Conservation (phyloP, 2,113 vertebrate species). For the Triplophysa rosa region DNA sequence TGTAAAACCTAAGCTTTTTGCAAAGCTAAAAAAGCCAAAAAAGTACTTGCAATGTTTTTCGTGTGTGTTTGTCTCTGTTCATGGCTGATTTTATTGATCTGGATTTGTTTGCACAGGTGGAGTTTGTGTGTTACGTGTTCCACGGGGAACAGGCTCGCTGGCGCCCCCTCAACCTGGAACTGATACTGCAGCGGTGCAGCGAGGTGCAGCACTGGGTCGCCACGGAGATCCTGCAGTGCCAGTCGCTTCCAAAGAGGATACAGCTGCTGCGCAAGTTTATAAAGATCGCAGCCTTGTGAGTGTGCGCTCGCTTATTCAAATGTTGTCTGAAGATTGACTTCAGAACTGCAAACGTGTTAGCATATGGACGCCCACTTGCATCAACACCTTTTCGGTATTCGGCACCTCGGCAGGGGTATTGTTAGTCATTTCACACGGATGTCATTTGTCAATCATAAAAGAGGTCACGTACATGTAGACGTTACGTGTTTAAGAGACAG, state of each 20-base stretch:
- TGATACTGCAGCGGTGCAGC: conserved; percentile 94
- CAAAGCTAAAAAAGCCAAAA: background rate
- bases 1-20: background rate
- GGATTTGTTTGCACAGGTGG: conserved; percentile 77
- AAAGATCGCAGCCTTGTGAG: conserved; percentile 95
- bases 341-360: background rate
- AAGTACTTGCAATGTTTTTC: conserved; percentile 5
- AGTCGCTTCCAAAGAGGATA: conserved; percentile 85
- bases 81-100: background rate
- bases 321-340: conserved; percentile 27
- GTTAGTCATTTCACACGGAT: background rate
- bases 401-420: background rate
- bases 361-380: background rate
- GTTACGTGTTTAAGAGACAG: background rate
- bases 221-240: conserved; percentile 93
- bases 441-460: background rate
- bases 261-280: conserved; percentile 97
- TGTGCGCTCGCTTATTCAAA: conserved; percentile 3
- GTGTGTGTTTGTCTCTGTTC: background rate
- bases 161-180: conserved; percentile 94
- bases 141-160: conserved; percentile 91
- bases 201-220: conserved; percentile 97
- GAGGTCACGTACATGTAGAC: background rate
- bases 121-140: conserved; percentile 95
- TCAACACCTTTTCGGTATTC: conserved; percentile 9